phyloP scores from a whole-genome alignment of 2,113 vertebrate genomes.

The Otocyon megalotis region DNA sequence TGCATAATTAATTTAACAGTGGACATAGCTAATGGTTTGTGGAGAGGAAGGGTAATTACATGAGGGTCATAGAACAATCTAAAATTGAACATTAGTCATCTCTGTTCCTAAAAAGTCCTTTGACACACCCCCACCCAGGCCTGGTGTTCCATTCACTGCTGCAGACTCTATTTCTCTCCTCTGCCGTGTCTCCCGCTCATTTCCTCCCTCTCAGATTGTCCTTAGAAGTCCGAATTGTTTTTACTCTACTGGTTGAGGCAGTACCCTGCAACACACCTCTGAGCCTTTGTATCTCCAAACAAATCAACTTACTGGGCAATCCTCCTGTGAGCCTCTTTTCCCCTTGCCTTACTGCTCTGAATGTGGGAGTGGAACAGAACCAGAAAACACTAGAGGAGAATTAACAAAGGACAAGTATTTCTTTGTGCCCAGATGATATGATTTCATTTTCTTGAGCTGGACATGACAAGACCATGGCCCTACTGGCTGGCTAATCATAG shows the following conservation, averaged over 20 bases:
- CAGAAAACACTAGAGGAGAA: not conserved
- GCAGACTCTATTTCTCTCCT: not conserved
- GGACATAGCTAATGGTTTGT: not conserved
- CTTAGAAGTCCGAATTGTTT: not conserved
- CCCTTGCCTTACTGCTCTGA: not conserved
- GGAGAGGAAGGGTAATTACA: not conserved
- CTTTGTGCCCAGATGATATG: not conserved
- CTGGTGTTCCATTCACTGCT: not conserved
- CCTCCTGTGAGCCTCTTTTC: not conserved
- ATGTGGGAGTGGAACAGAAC: not conserved
- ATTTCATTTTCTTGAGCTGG: constrained; percentile 43
- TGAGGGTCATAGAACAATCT: not conserved
- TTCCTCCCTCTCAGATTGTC: not conserved
- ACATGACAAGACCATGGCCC: not conserved
- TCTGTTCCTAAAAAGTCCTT: not conserved
- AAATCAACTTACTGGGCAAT: not conserved
- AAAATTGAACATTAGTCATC: not conserved
- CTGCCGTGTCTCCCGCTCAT: not conserved
- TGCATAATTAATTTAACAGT: not conserved
- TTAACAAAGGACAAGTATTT: not conserved
- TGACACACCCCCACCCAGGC: not conserved
- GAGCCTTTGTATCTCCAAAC: not conserved
- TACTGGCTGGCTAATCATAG: not conserved
- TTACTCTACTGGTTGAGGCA: not conserved
- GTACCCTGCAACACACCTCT: not conserved